Conservation (phyloP, 2,888 invertebrate genomes). For the Euphydryas editha region DNA sequence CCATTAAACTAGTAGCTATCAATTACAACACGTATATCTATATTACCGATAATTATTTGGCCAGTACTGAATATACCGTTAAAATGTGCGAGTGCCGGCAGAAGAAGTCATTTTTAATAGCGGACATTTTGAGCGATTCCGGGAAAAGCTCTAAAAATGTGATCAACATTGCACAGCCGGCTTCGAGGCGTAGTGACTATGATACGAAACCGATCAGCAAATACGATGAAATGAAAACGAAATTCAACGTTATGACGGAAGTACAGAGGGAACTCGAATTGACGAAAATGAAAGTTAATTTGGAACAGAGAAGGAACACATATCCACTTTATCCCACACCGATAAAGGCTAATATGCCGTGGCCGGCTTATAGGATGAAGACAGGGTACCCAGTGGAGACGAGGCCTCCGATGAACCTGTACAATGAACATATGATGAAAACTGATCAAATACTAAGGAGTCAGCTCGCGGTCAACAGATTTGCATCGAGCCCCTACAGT, state of each 20-base stretch:
- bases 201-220: neutral
- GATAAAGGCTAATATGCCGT: constrained; percentile 61
- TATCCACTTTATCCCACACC: constrained; percentile 71
- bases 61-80: constrained; percentile 64
- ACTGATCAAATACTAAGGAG: constrained; percentile 64
- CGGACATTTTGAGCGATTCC: constrained; percentile 69
- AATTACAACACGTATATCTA: constrained; percentile 69
- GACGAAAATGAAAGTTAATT: constrained; percentile 50
- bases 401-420: constrained; percentile 58
- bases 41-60: constrained; percentile 71
- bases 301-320: constrained; percentile 67
- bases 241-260: constrained; percentile 55
- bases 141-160: constrained; percentile 61
- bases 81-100: constrained; percentile 77
- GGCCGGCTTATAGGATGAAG: constrained; percentile 63
- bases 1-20: constrained; percentile 81
- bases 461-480: constrained; percentile 68
- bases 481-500: constrained; percentile 58
- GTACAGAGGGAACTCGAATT: constrained; percentile 59
- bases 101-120: constrained; percentile 73
- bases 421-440: constrained; percentile 67
- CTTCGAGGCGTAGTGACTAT: constrained; percentile 51
- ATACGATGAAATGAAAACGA: constrained; percentile 38
- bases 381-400: constrained; percentile 49
- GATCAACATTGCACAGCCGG: constrained; percentile 57